These are phyloP conservation scores for Typhlichthys eigenmanni DNA, from an alignment of 2,797 vertebrate genomes.

Conservation along the genomic window DNA sequence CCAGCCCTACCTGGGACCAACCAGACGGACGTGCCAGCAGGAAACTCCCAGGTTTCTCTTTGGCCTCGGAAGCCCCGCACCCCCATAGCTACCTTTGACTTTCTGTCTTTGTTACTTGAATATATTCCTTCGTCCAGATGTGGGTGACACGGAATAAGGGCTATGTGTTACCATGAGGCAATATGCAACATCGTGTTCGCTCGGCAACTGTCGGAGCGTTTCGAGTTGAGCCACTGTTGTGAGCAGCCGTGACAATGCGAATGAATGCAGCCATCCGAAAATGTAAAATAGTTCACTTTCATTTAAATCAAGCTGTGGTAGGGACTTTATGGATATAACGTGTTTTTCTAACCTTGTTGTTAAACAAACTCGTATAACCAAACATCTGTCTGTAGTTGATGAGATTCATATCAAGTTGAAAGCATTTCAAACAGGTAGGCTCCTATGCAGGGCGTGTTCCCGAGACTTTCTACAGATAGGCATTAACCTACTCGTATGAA, in stretches of 20 bases:
- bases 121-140: no score
- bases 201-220: no score
- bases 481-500: neutral
- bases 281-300: slow-evolving; percentile 40
- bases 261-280: slow-evolving; percentile 24
- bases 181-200: no score
- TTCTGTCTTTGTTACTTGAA: no score
- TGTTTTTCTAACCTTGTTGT: no score
- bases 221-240: no score
- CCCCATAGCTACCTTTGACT: neutral
- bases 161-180: no score
- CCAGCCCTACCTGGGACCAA: slow-evolving; percentile 52
- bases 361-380: no score
- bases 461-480: slow-evolving; percentile 9
- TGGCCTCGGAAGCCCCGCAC: slow-evolving; percentile 58
- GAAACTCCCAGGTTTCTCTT: slow-evolving; percentile 74
- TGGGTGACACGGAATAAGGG: no score
- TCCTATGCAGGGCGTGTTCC: slow-evolving; percentile 54
- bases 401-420: slow-evolving; percentile 59
- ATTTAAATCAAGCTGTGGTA: neutral
- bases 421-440: slow-evolving; percentile 51
- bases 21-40: slow-evolving; percentile 58
- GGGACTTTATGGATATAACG: slow-evolving; percentile 4
- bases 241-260: no score
- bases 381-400: neutral